Evolutionary conservation across 53 echinoderm and acorn worm species (phyloP).

Genomic region (Luidia sarsii): DNA sequence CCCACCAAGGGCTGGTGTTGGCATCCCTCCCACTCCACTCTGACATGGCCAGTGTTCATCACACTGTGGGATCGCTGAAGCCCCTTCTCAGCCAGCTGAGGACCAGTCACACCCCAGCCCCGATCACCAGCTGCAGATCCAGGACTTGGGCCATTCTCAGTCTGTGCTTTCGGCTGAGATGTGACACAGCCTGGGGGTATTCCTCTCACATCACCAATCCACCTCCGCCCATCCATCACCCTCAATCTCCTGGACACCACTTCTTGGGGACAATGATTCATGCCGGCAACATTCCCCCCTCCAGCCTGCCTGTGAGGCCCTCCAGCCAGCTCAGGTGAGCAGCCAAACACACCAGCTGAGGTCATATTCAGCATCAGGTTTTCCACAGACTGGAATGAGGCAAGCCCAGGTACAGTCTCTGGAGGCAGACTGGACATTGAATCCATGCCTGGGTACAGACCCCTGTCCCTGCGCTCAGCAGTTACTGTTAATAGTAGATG

Average conservation of each 20-base stretch:
- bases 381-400: constrained; percentile 75
- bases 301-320: constrained; percentile 11
- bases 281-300: not conserved
- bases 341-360: constrained; percentile 51
- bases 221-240: constrained; percentile 23
- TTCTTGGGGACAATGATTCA: not conserved
- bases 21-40: not conserved
- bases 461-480: constrained; percentile 81
- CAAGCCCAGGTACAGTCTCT: constrained; percentile 37
- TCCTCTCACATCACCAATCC: constrained; percentile 17
- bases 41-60: not conserved
- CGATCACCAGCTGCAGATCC: too few species aligned
- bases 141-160: not conserved
- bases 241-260: constrained; percentile 13
- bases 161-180: not conserved
- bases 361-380: constrained; percentile 89
- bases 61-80: constrained; percentile 35
- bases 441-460: constrained; percentile 65
- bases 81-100: not conserved
- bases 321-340: constrained; percentile 37
- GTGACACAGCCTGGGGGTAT: not conserved
- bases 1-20: constrained; percentile 10
- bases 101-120: not conserved
- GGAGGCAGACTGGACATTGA: not conserved
- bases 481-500: constrained; percentile 74